Percentiles rank a stretch among this genome's conserved stretches.
Conservation (phyloP, 2,113 vertebrate species). For the Hydrochoerus hydrochaeris region DNA sequence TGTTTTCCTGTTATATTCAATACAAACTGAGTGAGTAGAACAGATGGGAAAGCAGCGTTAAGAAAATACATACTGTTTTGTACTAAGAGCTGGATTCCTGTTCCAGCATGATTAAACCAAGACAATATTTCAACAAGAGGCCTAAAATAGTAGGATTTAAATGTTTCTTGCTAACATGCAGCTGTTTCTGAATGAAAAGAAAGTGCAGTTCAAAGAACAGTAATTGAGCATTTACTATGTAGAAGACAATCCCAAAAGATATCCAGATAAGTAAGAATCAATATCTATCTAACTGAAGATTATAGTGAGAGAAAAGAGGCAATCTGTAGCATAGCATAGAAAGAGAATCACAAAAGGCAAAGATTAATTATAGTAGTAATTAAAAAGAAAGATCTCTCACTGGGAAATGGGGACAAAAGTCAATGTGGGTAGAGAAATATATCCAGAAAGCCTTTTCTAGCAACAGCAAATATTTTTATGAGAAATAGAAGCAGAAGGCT, state of each 20-base stretch:
- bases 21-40: not conserved
- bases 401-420: not conserved
- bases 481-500: not conserved
- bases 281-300: not conserved
- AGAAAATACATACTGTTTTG: not conserved
- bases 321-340: not conserved
- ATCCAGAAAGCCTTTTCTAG: not conserved
- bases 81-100: not conserved
- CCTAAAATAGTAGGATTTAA: slow-evolving; percentile 55
- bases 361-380: not conserved
- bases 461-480: not conserved
- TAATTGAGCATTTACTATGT: not conserved
- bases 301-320: not conserved
- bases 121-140: slow-evolving; percentile 28
- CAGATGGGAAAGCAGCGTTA: slow-evolving; percentile 38
- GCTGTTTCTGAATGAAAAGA: slow-evolving; percentile 58
- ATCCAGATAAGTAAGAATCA: not conserved
- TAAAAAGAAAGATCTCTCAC: not conserved
- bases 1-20: not conserved
- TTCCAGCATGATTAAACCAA: not conserved
- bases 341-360: not conserved
- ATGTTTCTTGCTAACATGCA: slow-evolving; percentile 14
- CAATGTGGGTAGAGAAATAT: not conserved
- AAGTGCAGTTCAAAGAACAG: not conserved
- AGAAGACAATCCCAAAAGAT: not conserved